Evolutionary conservation across 1,140 invertebrate species (phyloP), one percentile per base, ranked within the genome.

Genomic region (Aphaenogaster rudis): DNA sequence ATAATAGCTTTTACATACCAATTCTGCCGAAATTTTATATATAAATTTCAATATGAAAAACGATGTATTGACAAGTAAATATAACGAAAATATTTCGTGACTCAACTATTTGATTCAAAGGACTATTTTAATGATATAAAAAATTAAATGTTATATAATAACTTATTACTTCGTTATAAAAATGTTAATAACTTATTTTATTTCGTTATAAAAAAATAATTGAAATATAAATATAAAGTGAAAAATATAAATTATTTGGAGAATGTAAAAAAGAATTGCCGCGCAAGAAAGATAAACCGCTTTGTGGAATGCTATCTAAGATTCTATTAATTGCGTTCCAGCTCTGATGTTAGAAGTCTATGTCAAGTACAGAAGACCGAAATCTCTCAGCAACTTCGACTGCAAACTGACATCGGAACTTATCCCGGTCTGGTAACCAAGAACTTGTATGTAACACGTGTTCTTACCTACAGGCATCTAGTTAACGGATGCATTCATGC

Each of bases 311-410:
- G 15, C 17, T 2, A 15, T 17, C 11, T 2, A 52, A 17, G n/a
- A 76, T 63, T n/a, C 11, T 76, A 82, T 86, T 88, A 89, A 88
- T 54, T 79, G 66, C 54, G 21, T 89, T 86, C 54, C 67, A 80
- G 50, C 63, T 67, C 21, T 42, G 39, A 3, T n/a, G 28, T 13
- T 59, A 82, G 81, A 89, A 86, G 54, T 80, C 63, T 45, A 50
- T 71, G 82, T 79, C 87, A 67, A 72, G 42, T 81, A 13, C 74
- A 86, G 69, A 85, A 69, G 66, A 61, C 13, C 33, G 50, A 85
- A 86, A 85, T 89, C 69, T 54, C 78, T 59, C 42, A 11, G 59
- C 33, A 86, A 86, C 76, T 89, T 80, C 59, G 82, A 80, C 81
- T 72, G 71, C 63, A 81, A 54, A 50, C 72, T 50, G 42, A 59